Evolutionary conservation across 2,113 vertebrate genomes (phyloP), one percentile per base, ranked within the genome.

Genomic region (Platichthys flesus): DNA sequence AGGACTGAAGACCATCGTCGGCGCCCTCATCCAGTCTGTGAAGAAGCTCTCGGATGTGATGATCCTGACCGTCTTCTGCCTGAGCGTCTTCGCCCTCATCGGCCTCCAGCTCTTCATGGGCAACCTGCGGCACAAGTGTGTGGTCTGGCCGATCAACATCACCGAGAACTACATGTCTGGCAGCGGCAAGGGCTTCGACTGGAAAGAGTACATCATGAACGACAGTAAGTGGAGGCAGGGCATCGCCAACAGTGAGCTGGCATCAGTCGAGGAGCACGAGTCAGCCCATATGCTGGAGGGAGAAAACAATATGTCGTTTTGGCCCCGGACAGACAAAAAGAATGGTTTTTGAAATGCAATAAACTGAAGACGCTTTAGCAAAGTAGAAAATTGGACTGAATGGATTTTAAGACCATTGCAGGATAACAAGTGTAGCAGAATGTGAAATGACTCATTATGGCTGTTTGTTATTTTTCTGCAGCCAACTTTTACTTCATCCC

Each of bases 31-130:
- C 88, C 98, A 99, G 93, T 99, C 98, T 1, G 98, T 99, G 95
- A 99, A 99, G 96, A 99, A 99, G 92, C 95, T 99, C 85, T 99
- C 98, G 0, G 98, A 99, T 20, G 98, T 99, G 90, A 98, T 99
- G 98, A 99, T 99, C 94, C 90, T 99, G 90, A 99, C 98, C 0
- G 98, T 99, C 65, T 99, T 99, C 92, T 99, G 98, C 78, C 94
- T 99, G 92, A 99, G 98, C 61, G 98, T 99, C 67, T 99, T 99
- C 66, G 98, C 98, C 86, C 95, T 99, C 81, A 99, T 99, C 0
- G 98, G 97, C 63, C 94, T 99, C 66, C 98, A 99, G 94, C 96
- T 99, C 47, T 99, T 99, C 81, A 99, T 99, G 98, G 98, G 98
- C 26, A 99, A 99, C 87, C 90, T 99, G 35, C 95, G 98, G 63